These are phyloP conservation scores for Oncorhynchus masou DNA, from an alignment of 2,113 vertebrate species.

Conservation along the genomic window DNA sequence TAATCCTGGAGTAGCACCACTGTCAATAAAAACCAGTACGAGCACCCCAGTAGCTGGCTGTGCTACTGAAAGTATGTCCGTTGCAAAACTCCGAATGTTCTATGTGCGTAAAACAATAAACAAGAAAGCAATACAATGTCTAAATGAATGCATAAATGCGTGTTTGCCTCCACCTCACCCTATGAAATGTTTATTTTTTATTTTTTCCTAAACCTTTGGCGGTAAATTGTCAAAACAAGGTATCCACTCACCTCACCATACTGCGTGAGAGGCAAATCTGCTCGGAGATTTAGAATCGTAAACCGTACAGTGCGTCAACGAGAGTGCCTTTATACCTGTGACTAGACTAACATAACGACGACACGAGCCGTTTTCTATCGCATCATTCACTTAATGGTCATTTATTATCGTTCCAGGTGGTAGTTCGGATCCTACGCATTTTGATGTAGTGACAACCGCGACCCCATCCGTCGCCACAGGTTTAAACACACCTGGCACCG, in stretches of 20 bases:
- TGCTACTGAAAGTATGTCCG: background rate
- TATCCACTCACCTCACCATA: constrained; percentile 27
- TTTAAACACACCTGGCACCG: constrained; percentile 66
- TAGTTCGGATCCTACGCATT: constrained; percentile 38
- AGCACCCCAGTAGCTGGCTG: background rate
- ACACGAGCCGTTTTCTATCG: background rate
- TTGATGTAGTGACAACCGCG: constrained; percentile 37
- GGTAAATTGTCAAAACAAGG: constrained; percentile 22
- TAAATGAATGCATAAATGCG: background rate
- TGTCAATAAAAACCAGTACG: background rate
- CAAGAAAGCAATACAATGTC: constrained; percentile 17
- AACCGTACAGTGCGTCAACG: constrained; percentile 44
- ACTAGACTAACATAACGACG: background rate
- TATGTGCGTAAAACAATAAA: constrained; percentile 56
- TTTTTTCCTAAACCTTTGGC: background rate
- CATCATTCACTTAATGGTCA: constrained; percentile 26
- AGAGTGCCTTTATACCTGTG: constrained; percentile 46
- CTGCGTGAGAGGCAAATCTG: constrained; percentile 16
- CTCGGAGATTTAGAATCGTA: constrained; percentile 19
- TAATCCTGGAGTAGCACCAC: background rate
- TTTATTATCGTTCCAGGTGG: background rate
- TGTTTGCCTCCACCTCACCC: background rate
- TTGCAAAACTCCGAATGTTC: constrained; percentile 37
- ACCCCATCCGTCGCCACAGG: constrained; percentile 49
- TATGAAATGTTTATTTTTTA: background rate